These are phyloP conservation scores for Sarcophaga variegata DNA, from an alignment of 2,888 invertebrate genomes.

Conservation along the genomic window DNA sequence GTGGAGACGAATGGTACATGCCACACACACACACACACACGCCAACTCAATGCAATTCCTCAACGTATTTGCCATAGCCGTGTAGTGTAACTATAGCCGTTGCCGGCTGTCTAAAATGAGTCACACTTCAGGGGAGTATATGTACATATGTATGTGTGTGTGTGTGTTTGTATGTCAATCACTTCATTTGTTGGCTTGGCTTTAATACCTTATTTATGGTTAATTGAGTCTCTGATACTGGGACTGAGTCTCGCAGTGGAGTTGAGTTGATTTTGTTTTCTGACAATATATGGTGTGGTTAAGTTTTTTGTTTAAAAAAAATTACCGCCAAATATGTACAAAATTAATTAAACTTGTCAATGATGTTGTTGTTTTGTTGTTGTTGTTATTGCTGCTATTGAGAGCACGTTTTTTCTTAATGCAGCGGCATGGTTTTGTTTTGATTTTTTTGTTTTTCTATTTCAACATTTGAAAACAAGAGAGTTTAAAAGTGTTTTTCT, in stretches of 20 bases:
- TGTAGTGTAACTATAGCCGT: not conserved
- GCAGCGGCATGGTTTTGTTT: not conserved
- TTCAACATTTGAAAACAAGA: too few relatives aligned
- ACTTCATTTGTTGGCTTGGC: not conserved
- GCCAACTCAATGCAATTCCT: too few relatives aligned
- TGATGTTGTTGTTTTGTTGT: conserved; percentile 1
- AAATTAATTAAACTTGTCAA: conserved; percentile 57
- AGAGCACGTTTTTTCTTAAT: not conserved
- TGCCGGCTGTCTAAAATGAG: not conserved
- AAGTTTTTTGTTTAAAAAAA: conserved; percentile 7
- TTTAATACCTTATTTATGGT: conserved; percentile 36
- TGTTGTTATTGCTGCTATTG: conserved; percentile 10
- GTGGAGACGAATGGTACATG: not conserved
- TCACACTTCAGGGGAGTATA: not conserved
- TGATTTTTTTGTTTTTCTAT: not conserved
- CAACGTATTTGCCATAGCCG: not conserved
- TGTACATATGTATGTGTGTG: not conserved
- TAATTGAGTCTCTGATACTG: conserved; percentile 51
- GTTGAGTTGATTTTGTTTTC: conserved; percentile 13
- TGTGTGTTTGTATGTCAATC: not conserved
- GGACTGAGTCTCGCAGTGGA: not conserved
- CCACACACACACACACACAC: not conserved
- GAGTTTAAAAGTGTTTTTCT: too few relatives aligned
- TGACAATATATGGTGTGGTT: not conserved
- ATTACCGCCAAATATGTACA: conserved; percentile 58